A percentile compares a stretch with the other conserved stretches of the same genome.
These are phyloP conservation scores for Acanthosepion esculentum DNA, from an alignment of 2,888 invertebrate species.

Conservation along the genomic window DNA sequence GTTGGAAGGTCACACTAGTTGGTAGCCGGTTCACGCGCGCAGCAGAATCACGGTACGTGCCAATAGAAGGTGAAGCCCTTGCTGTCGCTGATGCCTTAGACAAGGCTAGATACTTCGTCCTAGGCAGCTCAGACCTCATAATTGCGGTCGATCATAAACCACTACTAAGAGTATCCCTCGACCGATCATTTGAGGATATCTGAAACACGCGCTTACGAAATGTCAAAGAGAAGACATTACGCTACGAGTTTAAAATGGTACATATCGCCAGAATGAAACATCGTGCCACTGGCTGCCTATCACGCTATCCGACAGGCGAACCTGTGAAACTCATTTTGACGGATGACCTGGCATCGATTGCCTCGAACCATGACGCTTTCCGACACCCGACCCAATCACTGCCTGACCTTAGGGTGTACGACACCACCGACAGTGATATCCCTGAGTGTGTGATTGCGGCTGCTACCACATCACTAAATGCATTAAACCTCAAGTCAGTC, in stretches of 20 bases:
- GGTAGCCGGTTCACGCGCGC: slow-evolving; percentile 51
- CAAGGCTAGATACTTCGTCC: slow-evolving; percentile 52
- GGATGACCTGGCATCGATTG: slow-evolving; percentile 52
- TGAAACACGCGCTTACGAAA: no score
- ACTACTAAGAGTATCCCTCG: no score
- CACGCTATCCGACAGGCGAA: slow-evolving; percentile 54
- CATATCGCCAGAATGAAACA: slow-evolving; percentile 52
- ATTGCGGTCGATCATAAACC: slow-evolving; percentile 49
- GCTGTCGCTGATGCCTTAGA: slow-evolving; percentile 52
- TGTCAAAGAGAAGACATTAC: not conserved
- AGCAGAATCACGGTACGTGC: slow-evolving; percentile 52
- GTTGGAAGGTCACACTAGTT: slow-evolving; percentile 50
- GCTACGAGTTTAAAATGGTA: slow-evolving; percentile 48
- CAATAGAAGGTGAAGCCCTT: slow-evolving; percentile 53
- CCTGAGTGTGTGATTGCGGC: not conserved
- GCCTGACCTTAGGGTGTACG: slow-evolving; percentile 23
- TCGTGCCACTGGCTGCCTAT: slow-evolving; percentile 53
- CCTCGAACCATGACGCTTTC: not conserved
- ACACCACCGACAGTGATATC: not conserved
- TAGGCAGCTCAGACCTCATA: slow-evolving; percentile 46
- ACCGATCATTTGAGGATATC: no score
- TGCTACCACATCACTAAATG: slow-evolving; percentile 45
- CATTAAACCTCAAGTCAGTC: slow-evolving; percentile 49
- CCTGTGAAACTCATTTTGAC: slow-evolving; percentile 47
- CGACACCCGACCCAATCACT: not conserved